Evolutionary conservation across 2,113 vertebrate genomes (phyloP).

Genomic region (Bostrychus sinensis): DNA sequence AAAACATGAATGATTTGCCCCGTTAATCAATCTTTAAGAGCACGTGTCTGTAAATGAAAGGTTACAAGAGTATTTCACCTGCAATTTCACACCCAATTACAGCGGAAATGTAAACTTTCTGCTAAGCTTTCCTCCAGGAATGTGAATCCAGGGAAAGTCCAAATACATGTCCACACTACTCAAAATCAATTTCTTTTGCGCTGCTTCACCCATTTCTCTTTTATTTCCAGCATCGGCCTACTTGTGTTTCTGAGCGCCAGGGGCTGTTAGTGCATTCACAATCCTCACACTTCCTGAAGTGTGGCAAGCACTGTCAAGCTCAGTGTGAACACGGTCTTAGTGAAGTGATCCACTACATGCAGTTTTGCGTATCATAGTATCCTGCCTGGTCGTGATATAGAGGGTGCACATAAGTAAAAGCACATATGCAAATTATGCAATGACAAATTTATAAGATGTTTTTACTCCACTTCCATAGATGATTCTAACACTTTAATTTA

Average conservation of each 20-base stretch:
- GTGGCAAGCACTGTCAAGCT: constrained; percentile 5
- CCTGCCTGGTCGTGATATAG: background rate
- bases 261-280: constrained; percentile 26
- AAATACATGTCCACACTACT: constrained; percentile 39
- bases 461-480: constrained; percentile 2
- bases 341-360: constrained; percentile 38
- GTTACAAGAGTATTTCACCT: constrained; percentile 39
- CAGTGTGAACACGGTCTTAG: constrained; percentile 21
- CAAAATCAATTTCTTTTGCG: constrained; percentile 33
- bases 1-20: background rate
- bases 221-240: constrained; percentile 18
- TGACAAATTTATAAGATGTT: background rate
- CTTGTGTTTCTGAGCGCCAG: constrained; percentile 22
- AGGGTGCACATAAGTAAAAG: background rate
- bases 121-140: constrained; percentile 33
- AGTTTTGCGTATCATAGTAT: constrained; percentile 25
- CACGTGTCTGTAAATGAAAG: constrained; percentile 21
- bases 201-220: constrained; percentile 15
- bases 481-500: constrained; percentile 4
- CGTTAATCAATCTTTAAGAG: background rate
- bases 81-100: constrained; percentile 67
- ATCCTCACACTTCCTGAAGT: constrained; percentile 22
- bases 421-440: background rate
- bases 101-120: constrained; percentile 38
- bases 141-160: constrained; percentile 12